A percentile compares a stretch with the other conserved stretches of the same genome.
Conservation (phyloP, 2,113 vertebrate genomes). For the Bombycilla garrulus region DNA sequence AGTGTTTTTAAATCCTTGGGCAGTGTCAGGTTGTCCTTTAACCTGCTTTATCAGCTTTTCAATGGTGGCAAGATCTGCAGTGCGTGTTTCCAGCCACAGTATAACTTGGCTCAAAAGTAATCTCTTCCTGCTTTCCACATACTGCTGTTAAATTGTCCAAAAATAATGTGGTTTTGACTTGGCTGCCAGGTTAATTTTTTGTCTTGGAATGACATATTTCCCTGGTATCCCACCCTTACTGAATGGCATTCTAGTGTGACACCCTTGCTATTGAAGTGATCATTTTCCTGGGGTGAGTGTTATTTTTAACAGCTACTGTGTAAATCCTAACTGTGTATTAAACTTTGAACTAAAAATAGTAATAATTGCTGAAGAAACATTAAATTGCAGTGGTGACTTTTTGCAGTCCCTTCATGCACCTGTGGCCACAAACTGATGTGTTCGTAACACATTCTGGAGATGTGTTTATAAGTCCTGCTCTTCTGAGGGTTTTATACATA, state of each 20-base stretch:
- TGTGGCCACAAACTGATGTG: background rate
- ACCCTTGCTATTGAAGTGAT: background rate
- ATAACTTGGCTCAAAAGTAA: background rate
- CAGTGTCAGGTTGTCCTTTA: background rate
- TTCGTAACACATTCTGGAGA: background rate
- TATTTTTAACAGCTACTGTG: conserved; percentile 8
- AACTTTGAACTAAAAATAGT: background rate
- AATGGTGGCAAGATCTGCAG: background rate
- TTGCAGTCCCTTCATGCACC: background rate
- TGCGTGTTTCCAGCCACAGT: background rate
- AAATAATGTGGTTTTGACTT: background rate
- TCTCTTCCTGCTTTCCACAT: background rate
- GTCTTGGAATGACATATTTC: background rate
- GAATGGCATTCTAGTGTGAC: background rate
- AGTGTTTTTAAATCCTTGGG: background rate
- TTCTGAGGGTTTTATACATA: background rate
- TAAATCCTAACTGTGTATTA: background rate
- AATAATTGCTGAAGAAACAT: background rate
- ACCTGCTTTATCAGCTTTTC: background rate
- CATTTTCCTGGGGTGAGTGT: background rate
- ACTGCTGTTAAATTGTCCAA: background rate
- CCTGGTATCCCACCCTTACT: background rate
- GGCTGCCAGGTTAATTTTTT: background rate
- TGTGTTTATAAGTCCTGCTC: background rate
- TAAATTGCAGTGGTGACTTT: background rate